Conservation (phyloP, 2,797 vertebrate genomes). For the Anguilla marmorata region DNA sequence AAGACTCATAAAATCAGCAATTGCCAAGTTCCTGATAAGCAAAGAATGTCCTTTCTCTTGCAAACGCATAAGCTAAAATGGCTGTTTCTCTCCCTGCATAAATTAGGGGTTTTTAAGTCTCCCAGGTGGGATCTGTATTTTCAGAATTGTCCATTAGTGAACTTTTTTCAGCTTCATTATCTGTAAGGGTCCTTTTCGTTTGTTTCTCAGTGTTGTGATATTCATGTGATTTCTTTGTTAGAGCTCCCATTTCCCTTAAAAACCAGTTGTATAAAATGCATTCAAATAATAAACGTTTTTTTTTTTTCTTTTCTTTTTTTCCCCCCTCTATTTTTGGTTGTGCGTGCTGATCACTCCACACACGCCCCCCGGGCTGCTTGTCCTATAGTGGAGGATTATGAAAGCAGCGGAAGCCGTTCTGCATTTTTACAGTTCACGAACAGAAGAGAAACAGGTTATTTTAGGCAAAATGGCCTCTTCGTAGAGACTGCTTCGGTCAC, state of each 20-base stretch:
- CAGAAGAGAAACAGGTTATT: not conserved
- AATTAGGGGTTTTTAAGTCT: not conserved
- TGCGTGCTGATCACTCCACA: not conserved
- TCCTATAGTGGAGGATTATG: not conserved
- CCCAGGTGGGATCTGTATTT: not conserved
- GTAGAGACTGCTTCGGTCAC: slow-evolving; percentile 8
- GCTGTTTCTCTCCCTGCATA: not conserved
- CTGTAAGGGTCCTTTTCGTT: slow-evolving; percentile 45
- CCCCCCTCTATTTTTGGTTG: not conserved
- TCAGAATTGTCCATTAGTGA: slow-evolving; percentile 26
- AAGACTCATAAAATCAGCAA: not conserved
- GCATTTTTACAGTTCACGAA: not conserved
- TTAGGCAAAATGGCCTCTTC: not conserved
- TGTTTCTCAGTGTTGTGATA: slow-evolving; percentile 55
- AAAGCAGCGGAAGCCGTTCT: not conserved
- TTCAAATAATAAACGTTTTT: slow-evolving; percentile 66
- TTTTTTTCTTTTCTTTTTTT: slow-evolving; percentile 34
- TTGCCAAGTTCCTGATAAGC: slow-evolving; percentile 10
- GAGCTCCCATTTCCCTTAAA: slow-evolving; percentile 51
- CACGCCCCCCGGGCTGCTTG: not conserved
- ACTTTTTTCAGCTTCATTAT: slow-evolving; percentile 27
- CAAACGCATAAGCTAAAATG: not conserved
- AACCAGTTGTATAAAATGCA: slow-evolving; percentile 64
- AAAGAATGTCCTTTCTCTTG: not conserved
- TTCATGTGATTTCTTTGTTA: slow-evolving; percentile 56